Conservation (phyloP, 2,113 vertebrate genomes). For the Caranx ignobilis region DNA sequence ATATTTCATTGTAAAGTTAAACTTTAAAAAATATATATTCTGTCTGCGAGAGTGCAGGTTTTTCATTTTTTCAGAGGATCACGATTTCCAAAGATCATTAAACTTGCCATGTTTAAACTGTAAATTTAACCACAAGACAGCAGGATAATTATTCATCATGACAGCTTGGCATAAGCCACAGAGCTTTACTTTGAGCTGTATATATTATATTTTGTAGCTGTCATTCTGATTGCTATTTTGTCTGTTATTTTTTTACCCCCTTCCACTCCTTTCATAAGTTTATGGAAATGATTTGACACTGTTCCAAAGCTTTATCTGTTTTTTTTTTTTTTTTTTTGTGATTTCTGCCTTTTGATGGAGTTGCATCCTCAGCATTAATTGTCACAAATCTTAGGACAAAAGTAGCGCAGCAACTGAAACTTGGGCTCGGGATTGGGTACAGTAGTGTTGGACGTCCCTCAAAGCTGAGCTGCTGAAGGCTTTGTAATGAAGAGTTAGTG, state of each 20-base stretch:
- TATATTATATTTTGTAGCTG: constrained; percentile 58
- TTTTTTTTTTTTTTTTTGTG: constrained; percentile 32
- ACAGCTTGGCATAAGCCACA: constrained; percentile 56
- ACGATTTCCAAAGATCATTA: constrained; percentile 34
- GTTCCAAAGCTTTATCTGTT: constrained; percentile 59
- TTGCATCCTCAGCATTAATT: constrained; percentile 69
- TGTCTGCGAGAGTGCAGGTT: not conserved
- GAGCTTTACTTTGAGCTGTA: constrained; percentile 41
- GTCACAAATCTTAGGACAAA: constrained; percentile 59
- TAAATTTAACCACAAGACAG: constrained; percentile 42
- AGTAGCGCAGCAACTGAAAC: constrained; percentile 53
- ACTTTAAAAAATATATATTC: not conserved
- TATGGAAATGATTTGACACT: constrained; percentile 62
- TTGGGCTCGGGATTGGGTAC: constrained; percentile 46
- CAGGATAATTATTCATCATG: constrained; percentile 56
- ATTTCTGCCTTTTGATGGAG: constrained; percentile 35
- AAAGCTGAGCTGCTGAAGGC: constrained; percentile 56
- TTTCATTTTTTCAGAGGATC: not conserved
- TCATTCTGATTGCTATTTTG: constrained; percentile 49
- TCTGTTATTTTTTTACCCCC: constrained; percentile 18
- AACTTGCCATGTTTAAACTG: constrained; percentile 10
- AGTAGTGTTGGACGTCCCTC: constrained; percentile 69
- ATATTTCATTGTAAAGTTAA: too few relatives aligned
- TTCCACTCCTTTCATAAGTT: constrained; percentile 48
- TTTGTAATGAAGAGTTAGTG: constrained; percentile 75